A percentile compares a stretch with the other conserved stretches of the same genome.
phyloP scores from a whole-genome alignment of 1,140 invertebrate genomes.

The Gonioctena quinquepunctata region DNA sequence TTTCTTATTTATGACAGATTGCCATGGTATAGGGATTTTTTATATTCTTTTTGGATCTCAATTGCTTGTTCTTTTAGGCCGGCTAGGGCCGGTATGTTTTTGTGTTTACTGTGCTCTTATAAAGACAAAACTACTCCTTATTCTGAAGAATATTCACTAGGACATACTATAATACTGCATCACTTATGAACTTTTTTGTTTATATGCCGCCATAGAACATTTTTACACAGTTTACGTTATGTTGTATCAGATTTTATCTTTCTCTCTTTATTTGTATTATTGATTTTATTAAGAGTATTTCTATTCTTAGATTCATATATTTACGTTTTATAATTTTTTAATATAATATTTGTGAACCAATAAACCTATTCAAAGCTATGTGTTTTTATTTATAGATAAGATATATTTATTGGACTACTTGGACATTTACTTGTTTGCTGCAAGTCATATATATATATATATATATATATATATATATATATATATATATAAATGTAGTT shows the following conservation, averaged over 20 bases:
- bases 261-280: constrained; percentile 49
- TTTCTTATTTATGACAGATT: constrained; percentile 40
- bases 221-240: constrained; percentile 51
- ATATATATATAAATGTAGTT: too few species aligned
- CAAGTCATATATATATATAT: too few species aligned
- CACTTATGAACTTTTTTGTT: constrained; percentile 36
- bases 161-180: constrained; percentile 19
- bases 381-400: too few species aligned
- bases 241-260: constrained; percentile 54
- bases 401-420: too few species aligned
- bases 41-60: constrained; percentile 42
- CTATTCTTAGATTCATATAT: constrained; percentile 51
- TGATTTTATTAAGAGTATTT: constrained; percentile 53
- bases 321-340: constrained; percentile 55
- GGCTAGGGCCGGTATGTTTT: constrained; percentile 42
- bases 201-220: constrained; percentile 45
- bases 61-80: constrained; percentile 37
- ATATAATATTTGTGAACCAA: constrained; percentile 19
- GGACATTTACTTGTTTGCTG: too few species aligned
- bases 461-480: too few species aligned
- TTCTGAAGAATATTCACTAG: constrained; percentile 5
- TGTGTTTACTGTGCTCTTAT: constrained; percentile 40
- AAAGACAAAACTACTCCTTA: constrained; percentile 38
- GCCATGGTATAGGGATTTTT: constrained; percentile 53
- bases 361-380: constrained; percentile 10